Percentiles rank a stretch among this genome's conserved stretches.
Conservation (phyloP, 2,113 vertebrate genomes). For the Bungarus multicinctus region DNA sequence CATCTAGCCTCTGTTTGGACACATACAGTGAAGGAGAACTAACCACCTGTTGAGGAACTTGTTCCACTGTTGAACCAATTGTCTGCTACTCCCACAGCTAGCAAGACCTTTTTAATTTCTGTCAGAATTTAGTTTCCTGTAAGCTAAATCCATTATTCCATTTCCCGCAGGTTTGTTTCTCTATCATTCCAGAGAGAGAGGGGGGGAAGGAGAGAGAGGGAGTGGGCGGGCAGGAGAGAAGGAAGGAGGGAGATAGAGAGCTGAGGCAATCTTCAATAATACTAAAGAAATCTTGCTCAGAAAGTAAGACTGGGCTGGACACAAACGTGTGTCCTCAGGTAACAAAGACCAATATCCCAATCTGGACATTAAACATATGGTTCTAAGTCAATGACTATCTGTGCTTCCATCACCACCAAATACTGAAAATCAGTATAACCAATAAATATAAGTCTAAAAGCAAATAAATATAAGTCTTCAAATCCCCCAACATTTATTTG, state of each 20-base stretch:
- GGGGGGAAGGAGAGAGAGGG: too few species aligned
- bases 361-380: too few species aligned
- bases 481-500: not conserved
- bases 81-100: not conserved
- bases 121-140: not conserved
- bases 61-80: not conserved
- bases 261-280: not conserved
- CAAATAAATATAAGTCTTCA: not conserved
- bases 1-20: not conserved
- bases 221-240: too few species aligned
- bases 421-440: not conserved
- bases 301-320: not conserved
- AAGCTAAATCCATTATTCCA: not conserved
- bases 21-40: not conserved
- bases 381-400: too few species aligned
- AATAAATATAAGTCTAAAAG: not conserved
- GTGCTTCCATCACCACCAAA: too few species aligned
- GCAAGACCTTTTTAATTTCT: not conserved
- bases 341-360: accelerated
- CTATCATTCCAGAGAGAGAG: not conserved
- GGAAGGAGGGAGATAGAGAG: too few species aligned
- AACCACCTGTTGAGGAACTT: not conserved
- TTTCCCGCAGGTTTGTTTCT: not conserved
- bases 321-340: not conserved
- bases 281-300: not conserved